Percentiles rank a stretch among this genome's conserved stretches.
Evolutionary conservation across 2,797 vertebrate species (phyloP).

Genomic region (Microtus californicus): DNA sequence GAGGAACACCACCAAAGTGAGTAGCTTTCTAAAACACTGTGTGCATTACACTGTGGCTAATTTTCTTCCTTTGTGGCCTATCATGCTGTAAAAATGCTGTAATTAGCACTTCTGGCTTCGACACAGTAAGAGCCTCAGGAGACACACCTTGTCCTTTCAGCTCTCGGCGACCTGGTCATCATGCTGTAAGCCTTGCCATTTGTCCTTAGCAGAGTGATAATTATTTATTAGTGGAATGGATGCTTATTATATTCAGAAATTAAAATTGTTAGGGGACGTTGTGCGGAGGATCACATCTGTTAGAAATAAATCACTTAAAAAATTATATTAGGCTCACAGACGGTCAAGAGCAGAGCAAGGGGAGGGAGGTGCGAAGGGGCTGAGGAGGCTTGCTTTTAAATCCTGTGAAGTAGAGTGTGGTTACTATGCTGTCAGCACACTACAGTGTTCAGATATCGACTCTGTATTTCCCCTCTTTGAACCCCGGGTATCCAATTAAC

Average conservation of each 20-base stretch:
- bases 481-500: slow-evolving; percentile 75
- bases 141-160: slow-evolving; percentile 27
- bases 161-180: background rate
- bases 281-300: slow-evolving; percentile 71
- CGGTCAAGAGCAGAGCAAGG: background rate
- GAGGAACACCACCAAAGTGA: background rate
- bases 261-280: slow-evolving; percentile 70
- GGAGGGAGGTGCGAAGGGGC: background rate
- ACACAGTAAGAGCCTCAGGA: background rate
- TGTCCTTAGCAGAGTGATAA: slow-evolving; percentile 54
- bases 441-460: background rate
- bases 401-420: slow-evolving; percentile 48
- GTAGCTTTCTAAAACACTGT: background rate
- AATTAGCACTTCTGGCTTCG: slow-evolving; percentile 1
- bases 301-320: slow-evolving; percentile 79
- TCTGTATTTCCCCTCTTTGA: slow-evolving; percentile 22
- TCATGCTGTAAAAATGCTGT: slow-evolving; percentile 5
- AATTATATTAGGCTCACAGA: slow-evolving; percentile 70
- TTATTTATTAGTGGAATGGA: slow-evolving; percentile 76
- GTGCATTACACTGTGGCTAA: background rate
- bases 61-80: slow-evolving; percentile 3
- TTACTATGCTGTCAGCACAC: slow-evolving; percentile 43
- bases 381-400: slow-evolving; percentile 3
- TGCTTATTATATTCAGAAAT: slow-evolving; percentile 73
- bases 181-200: background rate